Conservation (phyloP, 2,797 vertebrate species). For the Rhabdophis nuchalis region DNA sequence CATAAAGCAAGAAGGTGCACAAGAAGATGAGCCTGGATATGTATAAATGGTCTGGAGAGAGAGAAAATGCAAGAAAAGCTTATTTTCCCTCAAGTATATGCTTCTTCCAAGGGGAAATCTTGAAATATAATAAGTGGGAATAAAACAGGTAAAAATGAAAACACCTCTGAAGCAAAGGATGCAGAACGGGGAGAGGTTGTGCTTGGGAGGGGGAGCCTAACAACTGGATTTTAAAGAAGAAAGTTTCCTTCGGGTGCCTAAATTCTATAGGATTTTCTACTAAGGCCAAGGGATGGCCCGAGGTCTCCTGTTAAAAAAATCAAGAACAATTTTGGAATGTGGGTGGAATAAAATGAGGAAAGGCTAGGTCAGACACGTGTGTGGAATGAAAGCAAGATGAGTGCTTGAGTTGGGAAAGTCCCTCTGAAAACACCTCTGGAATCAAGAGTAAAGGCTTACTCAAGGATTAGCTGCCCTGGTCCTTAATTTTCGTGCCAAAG, state of each 20-base stretch:
- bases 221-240: neutral
- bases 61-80: neutral
- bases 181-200: neutral
- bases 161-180: neutral
- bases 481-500: neutral
- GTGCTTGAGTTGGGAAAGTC: neutral
- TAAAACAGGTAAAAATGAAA: neutral
- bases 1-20: neutral
- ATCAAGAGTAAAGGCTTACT: neutral
- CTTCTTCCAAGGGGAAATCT: neutral
- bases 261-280: neutral
- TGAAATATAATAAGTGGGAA: neutral
- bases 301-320: neutral
- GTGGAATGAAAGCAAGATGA: neutral
- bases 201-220: neutral
- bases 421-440: neutral
- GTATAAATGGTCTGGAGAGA: neutral
- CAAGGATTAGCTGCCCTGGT: neutral
- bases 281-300: neutral
- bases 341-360: neutral
- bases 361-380: neutral
- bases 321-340: too few species aligned
- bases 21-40: neutral
- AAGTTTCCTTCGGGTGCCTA: neutral
- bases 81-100: neutral